These are phyloP conservation scores for Anhinga anhinga DNA, from an alignment of 2,113 vertebrate species.

Conservation along the genomic window DNA sequence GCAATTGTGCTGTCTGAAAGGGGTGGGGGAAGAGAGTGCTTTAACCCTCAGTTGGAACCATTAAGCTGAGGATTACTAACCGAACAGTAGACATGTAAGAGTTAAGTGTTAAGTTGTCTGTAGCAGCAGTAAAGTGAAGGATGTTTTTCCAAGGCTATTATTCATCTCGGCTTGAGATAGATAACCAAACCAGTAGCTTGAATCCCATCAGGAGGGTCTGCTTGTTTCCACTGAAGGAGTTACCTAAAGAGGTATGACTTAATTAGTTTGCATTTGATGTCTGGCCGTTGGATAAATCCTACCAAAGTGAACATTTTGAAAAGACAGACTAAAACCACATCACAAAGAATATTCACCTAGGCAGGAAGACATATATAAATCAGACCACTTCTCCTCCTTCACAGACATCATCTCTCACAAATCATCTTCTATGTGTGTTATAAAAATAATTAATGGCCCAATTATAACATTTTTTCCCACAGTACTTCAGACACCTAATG, in stretches of 20 bases:
- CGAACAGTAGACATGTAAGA: not conserved
- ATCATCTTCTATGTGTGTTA: not conserved
- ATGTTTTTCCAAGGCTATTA: not conserved
- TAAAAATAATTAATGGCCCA: constrained; percentile 2
- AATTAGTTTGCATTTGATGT: not conserved
- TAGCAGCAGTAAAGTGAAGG: not conserved
- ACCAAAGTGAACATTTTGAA: not conserved
- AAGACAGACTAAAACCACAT: not conserved
- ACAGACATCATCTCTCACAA: not conserved
- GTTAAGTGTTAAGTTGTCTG: not conserved
- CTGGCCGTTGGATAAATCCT: not conserved
- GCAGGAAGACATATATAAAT: not conserved
- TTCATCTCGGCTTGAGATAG: not conserved
- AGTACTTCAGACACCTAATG: not conserved
- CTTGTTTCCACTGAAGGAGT: not conserved
- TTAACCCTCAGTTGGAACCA: not conserved
- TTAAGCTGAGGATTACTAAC: not conserved
- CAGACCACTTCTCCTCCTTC: not conserved
- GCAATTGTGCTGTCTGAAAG: not conserved
- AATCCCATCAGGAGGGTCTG: not conserved
- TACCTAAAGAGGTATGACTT: not conserved
- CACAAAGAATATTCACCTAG: not conserved
- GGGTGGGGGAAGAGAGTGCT: not conserved
- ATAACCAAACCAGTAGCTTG: not conserved
- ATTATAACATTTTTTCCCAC: not conserved